These are phyloP conservation scores for Neodiprion lecontei DNA, from an alignment of 1,140 invertebrate species.

Conservation along the genomic window DNA sequence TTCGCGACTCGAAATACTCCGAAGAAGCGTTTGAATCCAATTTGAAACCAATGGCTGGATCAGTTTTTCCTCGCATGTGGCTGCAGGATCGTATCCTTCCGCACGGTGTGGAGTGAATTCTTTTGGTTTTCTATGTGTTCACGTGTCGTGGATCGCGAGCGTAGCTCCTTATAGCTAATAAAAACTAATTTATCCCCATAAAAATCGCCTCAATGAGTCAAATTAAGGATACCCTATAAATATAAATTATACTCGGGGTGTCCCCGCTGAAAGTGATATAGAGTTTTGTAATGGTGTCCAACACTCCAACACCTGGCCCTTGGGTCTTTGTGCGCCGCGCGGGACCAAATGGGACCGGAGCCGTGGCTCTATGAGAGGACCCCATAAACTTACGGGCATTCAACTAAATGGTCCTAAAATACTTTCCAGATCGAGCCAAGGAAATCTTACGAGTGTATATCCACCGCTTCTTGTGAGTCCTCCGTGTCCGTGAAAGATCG, in stretches of 20 bases:
- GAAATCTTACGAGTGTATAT: neutral
- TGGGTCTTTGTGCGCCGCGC: slow-evolving; percentile 34
- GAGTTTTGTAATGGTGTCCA: slow-evolving; percentile 50
- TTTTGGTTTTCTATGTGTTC: too few species aligned
- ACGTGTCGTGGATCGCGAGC: neutral
- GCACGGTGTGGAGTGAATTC: slow-evolving; percentile 22
- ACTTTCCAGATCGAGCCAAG: slow-evolving; percentile 36
- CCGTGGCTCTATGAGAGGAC: slow-evolving; percentile 31
- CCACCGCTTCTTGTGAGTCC: neutral
- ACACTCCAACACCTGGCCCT: slow-evolving; percentile 49
- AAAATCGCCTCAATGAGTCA: slow-evolving; percentile 44
- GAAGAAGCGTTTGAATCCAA: neutral
- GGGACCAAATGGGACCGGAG: slow-evolving; percentile 22
- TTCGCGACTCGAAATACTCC: slow-evolving; percentile 21
- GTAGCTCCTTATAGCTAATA: slow-evolving; percentile 26
- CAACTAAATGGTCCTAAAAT: slow-evolving; percentile 47
- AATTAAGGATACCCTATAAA: slow-evolving; percentile 43
- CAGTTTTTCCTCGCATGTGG: too few species aligned
- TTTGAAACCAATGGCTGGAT: neutral
- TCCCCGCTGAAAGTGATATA: slow-evolving; percentile 51
- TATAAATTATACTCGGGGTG: slow-evolving; percentile 44
- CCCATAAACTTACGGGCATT: slow-evolving; percentile 45
- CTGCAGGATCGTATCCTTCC: neutral
- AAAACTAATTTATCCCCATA: slow-evolving; percentile 47
- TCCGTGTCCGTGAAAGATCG: neutral